Evolutionary conservation across 1,140 invertebrate species (phyloP).

Genomic region (Polyergus mexicanus): DNA sequence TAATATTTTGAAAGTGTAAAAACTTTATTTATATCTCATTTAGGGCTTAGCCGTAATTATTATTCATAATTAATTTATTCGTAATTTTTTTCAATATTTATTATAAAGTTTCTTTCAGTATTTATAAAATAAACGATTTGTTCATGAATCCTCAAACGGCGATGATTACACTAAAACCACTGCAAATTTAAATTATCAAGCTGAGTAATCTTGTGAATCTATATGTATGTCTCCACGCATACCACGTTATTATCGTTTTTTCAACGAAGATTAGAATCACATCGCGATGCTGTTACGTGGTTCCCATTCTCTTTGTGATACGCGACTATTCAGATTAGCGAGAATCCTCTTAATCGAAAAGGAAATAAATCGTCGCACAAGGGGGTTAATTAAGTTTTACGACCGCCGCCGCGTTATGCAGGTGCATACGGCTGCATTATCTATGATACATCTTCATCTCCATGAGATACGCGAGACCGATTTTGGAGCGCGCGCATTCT

Average conservation of each 20-base stretch:
- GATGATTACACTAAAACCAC: too few species aligned
- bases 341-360: slow-evolving; percentile 64
- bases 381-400: slow-evolving; percentile 77
- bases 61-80: not conserved
- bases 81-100: slow-evolving; percentile 5
- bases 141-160: not conserved
- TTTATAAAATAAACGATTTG: not conserved
- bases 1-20: not conserved
- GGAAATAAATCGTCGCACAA: slow-evolving; percentile 69
- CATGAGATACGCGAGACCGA: slow-evolving; percentile 51
- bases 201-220: slow-evolving; percentile 1
- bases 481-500: slow-evolving; percentile 22
- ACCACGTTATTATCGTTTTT: slow-evolving; percentile 35
- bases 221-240: slow-evolving; percentile 25
- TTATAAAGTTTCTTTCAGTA: not conserved
- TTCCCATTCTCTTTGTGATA: slow-evolving; percentile 14
- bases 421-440: slow-evolving; percentile 68
- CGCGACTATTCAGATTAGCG: slow-evolving; percentile 69
- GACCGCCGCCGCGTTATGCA: slow-evolving; percentile 65
- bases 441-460: slow-evolving; percentile 76
- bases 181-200: not conserved
- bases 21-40: not conserved
- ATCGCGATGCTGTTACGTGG: slow-evolving; percentile 11
- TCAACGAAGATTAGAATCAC: slow-evolving; percentile 48
- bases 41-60: not conserved